Percentiles rank a stretch among this genome's conserved stretches.
Conservation (phyloP, 1,140 invertebrate genomes). For the Drosophila kikkawai region DNA sequence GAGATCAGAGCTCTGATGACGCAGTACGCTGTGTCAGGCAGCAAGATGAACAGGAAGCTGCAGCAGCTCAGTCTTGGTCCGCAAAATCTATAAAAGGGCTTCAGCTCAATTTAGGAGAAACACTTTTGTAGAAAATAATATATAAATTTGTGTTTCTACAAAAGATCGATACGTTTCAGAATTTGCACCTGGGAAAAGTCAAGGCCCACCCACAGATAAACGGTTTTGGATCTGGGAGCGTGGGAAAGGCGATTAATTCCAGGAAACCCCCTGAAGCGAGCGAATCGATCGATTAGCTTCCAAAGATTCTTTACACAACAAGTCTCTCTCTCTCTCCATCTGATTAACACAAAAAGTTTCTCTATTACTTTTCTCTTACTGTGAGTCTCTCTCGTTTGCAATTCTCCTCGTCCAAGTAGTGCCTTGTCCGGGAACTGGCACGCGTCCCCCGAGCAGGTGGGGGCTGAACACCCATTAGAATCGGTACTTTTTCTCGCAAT, state of each 20-base stretch:
- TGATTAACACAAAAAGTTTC: background rate
- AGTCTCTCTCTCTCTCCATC: background rate
- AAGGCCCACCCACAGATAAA: background rate
- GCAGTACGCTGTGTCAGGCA: background rate
- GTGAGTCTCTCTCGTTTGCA: background rate
- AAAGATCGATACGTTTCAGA: background rate
- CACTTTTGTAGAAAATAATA: background rate
- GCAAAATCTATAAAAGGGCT: background rate
- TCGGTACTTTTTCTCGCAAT: conserved; percentile 53
- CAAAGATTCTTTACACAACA: background rate
- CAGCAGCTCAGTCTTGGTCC: background rate
- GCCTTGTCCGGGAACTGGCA: conserved; percentile 29
- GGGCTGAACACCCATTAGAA: conserved; percentile 13
- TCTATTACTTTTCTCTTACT: no score
- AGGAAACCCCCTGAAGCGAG: conserved; percentile 52
- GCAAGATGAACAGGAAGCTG: background rate
- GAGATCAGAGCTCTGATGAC: background rate
- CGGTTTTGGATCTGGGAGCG: conserved; percentile 11
- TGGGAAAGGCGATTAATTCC: conserved; percentile 59
- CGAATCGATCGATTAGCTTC: background rate
- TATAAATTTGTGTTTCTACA: background rate
- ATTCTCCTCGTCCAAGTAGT: background rate
- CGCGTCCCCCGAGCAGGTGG: conserved; percentile 24
- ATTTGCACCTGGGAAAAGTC: conserved; percentile 1
- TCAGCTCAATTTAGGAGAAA: background rate